phyloP scores from a whole-genome alignment of 2,888 invertebrate species.

The Apantesis nais region DNA sequence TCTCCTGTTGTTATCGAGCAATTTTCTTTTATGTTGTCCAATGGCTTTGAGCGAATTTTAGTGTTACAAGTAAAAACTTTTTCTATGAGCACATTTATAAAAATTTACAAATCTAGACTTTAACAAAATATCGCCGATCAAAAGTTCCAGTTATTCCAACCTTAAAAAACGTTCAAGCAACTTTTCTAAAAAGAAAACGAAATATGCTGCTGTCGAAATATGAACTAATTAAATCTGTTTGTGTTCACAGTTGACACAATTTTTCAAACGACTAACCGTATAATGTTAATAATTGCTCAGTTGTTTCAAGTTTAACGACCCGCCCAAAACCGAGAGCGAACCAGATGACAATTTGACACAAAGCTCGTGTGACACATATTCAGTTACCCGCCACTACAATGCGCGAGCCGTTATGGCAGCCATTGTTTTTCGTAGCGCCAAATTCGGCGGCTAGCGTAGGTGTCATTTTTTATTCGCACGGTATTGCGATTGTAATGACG shows the following conservation, averaged over 20 bases:
- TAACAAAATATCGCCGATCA: neutral
- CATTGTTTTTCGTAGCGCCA: constrained; percentile 76
- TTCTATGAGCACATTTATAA: no score
- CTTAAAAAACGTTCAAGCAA: no score
- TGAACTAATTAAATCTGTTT: constrained; percentile 23
- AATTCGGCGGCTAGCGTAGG: constrained; percentile 70
- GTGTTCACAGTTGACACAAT: constrained; percentile 40
- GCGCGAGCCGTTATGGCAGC: constrained; percentile 67
- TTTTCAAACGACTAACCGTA: constrained; percentile 38
- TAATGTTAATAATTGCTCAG: constrained; percentile 38
- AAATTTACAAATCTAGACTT: no score
- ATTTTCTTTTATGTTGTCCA: neutral
- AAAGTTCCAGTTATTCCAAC: no score
- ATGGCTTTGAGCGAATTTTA: neutral
- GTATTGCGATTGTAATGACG: constrained; percentile 76
- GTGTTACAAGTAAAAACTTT: neutral
- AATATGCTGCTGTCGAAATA: constrained; percentile 15
- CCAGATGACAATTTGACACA: constrained; percentile 56
- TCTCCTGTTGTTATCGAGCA: no score
- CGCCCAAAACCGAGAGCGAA: constrained; percentile 57
- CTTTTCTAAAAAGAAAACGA: neutral
- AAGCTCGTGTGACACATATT: constrained; percentile 58
- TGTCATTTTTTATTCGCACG: constrained; percentile 75
- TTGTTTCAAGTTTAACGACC: constrained; percentile 52
- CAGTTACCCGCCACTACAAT: constrained; percentile 42